Conservation (phyloP, 2,888 invertebrate species). For the Xylota sylvarum region DNA sequence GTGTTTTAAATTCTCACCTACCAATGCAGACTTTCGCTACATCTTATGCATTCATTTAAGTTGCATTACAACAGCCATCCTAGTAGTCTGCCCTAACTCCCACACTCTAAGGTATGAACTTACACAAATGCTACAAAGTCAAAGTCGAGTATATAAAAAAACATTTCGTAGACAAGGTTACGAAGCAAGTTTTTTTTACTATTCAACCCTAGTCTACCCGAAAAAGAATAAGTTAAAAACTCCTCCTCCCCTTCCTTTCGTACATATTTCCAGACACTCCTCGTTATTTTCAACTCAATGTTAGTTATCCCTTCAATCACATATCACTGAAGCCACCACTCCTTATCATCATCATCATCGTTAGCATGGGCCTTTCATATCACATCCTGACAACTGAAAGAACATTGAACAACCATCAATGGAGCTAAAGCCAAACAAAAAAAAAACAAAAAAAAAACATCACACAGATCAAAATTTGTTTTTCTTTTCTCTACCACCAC, state of each 20-base stretch:
- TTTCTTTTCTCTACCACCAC: background rate
- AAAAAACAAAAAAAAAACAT: slow-evolving; percentile 50
- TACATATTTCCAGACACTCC: slow-evolving; percentile 12
- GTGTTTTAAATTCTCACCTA: too few relatives aligned
- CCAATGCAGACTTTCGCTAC: too few relatives aligned
- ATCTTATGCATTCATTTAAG: too few relatives aligned
- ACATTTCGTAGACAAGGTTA: too few relatives aligned
- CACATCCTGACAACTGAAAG: slow-evolving; percentile 62
- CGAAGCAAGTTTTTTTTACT: too few relatives aligned
- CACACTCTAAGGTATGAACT: too few relatives aligned
- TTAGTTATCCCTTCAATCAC: slow-evolving; percentile 60
- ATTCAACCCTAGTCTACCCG: too few relatives aligned
- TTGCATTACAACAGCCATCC: too few relatives aligned
- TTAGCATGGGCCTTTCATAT: slow-evolving; percentile 33
- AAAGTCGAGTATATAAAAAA: too few relatives aligned
- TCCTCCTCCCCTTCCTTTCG: background rate
- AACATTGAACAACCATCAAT: slow-evolving; percentile 63
- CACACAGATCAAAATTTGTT: slow-evolving; percentile 58
- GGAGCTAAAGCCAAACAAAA: slow-evolving; percentile 37
- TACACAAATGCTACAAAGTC: too few relatives aligned
- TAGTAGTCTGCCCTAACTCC: too few relatives aligned
- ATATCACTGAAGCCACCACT: slow-evolving; percentile 19
- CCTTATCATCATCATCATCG: slow-evolving; percentile 22
- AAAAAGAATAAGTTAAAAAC: too few relatives aligned
- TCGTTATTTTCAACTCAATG: slow-evolving; percentile 43